A percentile compares a stretch with the other conserved stretches of the same genome.
These are phyloP conservation scores for Lates calcarifer DNA, from an alignment of 2,113 vertebrate species.

Conservation along the genomic window DNA sequence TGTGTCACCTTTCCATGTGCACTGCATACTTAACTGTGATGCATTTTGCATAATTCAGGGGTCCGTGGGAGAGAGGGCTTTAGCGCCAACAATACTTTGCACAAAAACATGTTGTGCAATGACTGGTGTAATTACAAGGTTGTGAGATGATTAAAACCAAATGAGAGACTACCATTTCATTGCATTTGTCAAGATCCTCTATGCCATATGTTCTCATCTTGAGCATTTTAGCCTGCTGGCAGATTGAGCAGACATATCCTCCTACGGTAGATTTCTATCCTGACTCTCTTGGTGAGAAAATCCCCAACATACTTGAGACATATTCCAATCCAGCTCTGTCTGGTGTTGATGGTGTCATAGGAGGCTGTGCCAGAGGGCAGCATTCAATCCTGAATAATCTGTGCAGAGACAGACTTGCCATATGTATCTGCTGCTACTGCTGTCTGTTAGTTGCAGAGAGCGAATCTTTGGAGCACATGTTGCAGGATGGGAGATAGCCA, in stretches of 20 bases:
- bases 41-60: constrained; percentile 54
- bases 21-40: constrained; percentile 29
- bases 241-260: constrained; percentile 50
- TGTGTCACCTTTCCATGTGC: constrained; percentile 48
- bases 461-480: constrained; percentile 51
- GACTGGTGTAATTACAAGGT: constrained; percentile 36
- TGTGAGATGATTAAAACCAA: constrained; percentile 43
- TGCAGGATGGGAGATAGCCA: constrained; percentile 45
- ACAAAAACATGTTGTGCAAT: constrained; percentile 35
- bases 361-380: constrained; percentile 71
- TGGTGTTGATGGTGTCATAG: constrained; percentile 70
- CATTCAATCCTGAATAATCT: constrained; percentile 75
- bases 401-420: constrained; percentile 57
- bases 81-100: constrained; percentile 25
- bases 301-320: constrained; percentile 66
- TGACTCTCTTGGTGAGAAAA: constrained; percentile 56
- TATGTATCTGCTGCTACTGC: constrained; percentile 59
- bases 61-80: constrained; percentile 17
- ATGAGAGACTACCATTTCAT: constrained; percentile 24
- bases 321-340: constrained; percentile 55
- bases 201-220: constrained; percentile 19
- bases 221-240: constrained; percentile 47
- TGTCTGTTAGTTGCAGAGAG: constrained; percentile 61
- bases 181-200: constrained; percentile 31
- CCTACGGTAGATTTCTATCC: constrained; percentile 47